These are phyloP conservation scores for Pyrochroa serraticornis DNA, from an alignment of 2,888 invertebrate genomes.

Conservation along the genomic window DNA sequence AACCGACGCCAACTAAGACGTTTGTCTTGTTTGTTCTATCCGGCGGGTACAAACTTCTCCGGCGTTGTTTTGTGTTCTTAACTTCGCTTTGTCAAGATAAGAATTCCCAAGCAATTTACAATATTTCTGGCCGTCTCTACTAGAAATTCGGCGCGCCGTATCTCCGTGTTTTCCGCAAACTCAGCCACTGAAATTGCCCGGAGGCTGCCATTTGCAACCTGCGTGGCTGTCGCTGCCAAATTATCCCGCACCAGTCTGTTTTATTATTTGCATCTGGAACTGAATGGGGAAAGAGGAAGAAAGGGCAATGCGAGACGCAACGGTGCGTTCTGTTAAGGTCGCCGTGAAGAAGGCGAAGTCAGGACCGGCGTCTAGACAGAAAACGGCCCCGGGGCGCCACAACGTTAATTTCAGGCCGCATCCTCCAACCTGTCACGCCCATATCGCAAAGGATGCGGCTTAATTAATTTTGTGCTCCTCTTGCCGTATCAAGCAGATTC, in stretches of 20 bases:
- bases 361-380: conserved; percentile 16
- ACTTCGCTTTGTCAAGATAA: conserved; percentile 49
- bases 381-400: conserved; percentile 24
- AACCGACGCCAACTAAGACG: conserved; percentile 49
- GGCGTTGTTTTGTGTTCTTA: conserved; percentile 46
- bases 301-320: conserved; percentile 24
- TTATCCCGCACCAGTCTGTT: conserved; percentile 25
- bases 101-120: conserved; percentile 47
- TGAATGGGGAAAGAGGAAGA: neutral
- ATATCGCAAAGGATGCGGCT: no score
- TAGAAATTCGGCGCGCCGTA: conserved; percentile 30
- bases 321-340: conserved; percentile 13
- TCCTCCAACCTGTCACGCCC: no score
- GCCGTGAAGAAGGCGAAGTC: neutral
- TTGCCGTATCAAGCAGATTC: no score
- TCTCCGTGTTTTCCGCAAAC: conserved; percentile 36
- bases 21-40: conserved; percentile 51
- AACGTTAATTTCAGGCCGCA: conserved; percentile 28
- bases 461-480: no score
- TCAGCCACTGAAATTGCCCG: conserved; percentile 35
- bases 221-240: conserved; percentile 30
- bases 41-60: conserved; percentile 46
- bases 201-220: conserved; percentile 32
- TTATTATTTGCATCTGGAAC: conserved; percentile 40
- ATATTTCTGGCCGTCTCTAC: conserved; percentile 40